Evolutionary conservation across 2,113 vertebrate genomes (phyloP), one percentile per base, ranked within the genome.

Genomic region (Rattus rattus): DNA sequence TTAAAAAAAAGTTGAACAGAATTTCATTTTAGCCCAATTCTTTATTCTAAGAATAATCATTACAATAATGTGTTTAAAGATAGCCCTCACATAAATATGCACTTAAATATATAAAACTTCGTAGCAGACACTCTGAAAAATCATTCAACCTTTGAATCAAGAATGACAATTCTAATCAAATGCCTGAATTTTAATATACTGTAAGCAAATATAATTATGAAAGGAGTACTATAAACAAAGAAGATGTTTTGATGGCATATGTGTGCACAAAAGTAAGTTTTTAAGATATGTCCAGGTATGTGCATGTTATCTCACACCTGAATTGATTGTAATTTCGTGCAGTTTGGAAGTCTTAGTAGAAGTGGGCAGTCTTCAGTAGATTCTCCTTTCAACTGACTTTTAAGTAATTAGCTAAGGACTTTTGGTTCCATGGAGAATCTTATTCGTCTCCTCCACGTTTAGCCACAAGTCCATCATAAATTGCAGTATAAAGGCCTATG

Each of bases 351-450:
- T 52, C 92, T 90, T 20, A 83, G 7, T 69, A 86, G 24, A n/a
- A n/a, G n/a, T n/a, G n/a, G n/a, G n/a, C n/a, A n/a, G n/a, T n/a
- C n/a, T n/a, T n/a, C n/a, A 91, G 43, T 75, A 56, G 16, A 81
- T 73, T 89, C 54, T 67, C 93, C 56, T 93, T 94, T 97, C 7
- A 81, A 83, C 87, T 94, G 79, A 67, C 5, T 88, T n/a, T n/a
- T 77, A 73, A 95, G 70, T 77, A 95, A 88, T 79, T 91, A 16
- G 19, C 54, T 87, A 54, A 19, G 28, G 19, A 91, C 88, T 95
- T 91, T 54, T 56, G 24, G 47, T 92, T 96, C n/a, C n/a, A n/a
- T n/a, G n/a, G 2, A 90, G 2, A 52, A 80, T 33, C 11, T 2
- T 90, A 9, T 28, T 33, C 43, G 16, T 87, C 9, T 49, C 22